A percentile compares a stretch with the other conserved stretches of the same genome.
Evolutionary conservation across 2,888 invertebrate species (phyloP).

Genomic region (Octonoba sinensis): DNA sequence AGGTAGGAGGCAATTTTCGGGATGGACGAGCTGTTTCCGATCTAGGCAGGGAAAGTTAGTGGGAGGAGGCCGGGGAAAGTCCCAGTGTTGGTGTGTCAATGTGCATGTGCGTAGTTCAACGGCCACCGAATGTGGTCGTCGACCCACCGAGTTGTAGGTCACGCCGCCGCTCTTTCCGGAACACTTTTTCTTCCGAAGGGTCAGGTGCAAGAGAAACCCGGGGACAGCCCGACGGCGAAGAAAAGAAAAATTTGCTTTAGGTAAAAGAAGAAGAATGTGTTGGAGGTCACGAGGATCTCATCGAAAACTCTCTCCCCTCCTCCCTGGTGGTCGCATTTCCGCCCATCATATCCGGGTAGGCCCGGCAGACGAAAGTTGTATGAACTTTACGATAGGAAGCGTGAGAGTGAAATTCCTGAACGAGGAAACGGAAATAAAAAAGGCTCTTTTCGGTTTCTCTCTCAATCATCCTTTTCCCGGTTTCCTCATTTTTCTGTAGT

Average conservation of each 20-base stretch:
- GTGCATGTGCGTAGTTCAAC: constrained; percentile 22
- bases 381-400: no score
- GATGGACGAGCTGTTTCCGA: no score
- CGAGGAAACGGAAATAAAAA: no score
- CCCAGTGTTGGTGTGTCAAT: neutral
- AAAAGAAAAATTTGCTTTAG: neutral
- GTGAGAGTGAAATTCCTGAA: no score
- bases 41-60: neutral
- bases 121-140: constrained; percentile 52
- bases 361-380: no score
- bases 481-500: no score
- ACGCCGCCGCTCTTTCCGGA: no score
- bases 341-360: constrained; percentile 55
- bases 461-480: no score
- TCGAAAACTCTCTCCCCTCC: constrained; percentile 27
- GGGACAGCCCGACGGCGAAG: neutral
- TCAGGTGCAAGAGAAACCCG: no score
- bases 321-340: constrained; percentile 15
- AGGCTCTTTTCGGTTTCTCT: no score
- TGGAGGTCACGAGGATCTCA: constrained; percentile 51
- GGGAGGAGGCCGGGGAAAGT: neutral
- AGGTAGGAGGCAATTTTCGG: no score
- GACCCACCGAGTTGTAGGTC: constrained; percentile 24
- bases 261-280: constrained; percentile 11
- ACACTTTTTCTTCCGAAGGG: no score